phyloP scores from a whole-genome alignment of 2,113 vertebrate genomes.

The Boulengeromyrus knoepffleri region DNA sequence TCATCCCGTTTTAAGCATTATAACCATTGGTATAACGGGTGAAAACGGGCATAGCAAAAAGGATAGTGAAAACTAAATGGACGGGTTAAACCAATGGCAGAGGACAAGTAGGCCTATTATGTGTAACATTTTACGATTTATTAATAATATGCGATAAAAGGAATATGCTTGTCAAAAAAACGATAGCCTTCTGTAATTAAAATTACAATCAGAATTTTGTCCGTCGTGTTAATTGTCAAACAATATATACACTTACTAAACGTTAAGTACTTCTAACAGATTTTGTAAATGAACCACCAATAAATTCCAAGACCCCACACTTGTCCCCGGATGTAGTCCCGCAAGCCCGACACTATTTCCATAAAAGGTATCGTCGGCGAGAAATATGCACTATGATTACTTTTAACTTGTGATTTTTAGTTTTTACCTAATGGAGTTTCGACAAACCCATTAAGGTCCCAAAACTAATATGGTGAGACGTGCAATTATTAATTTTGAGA shows the following conservation, averaged over 20 bases:
- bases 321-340: slow-evolving; percentile 38
- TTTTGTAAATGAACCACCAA: not conserved
- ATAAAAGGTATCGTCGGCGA: slow-evolving; percentile 53
- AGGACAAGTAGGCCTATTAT: not conserved
- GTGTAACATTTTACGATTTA: not conserved
- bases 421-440: slow-evolving; percentile 1
- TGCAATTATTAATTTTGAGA: not conserved
- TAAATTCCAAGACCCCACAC: slow-evolving; percentile 25
- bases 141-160: not conserved
- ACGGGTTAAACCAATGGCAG: not conserved
- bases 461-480: not conserved
- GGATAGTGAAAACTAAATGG: not conserved
- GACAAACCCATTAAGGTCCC: not conserved
- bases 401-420: slow-evolving; percentile 21
- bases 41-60: not conserved
- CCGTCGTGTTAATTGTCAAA: not conserved
- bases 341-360: slow-evolving; percentile 42
- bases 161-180: not conserved
- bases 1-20: not conserved
- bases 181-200: not conserved
- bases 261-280: not conserved
- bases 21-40: not conserved
- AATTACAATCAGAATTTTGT: not conserved
- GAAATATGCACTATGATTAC: slow-evolving; percentile 21
- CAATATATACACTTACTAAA: not conserved